Base-by-base conservation (phyloP, 1,140 invertebrate genomes). In the Micrasema longulum region DNA sequence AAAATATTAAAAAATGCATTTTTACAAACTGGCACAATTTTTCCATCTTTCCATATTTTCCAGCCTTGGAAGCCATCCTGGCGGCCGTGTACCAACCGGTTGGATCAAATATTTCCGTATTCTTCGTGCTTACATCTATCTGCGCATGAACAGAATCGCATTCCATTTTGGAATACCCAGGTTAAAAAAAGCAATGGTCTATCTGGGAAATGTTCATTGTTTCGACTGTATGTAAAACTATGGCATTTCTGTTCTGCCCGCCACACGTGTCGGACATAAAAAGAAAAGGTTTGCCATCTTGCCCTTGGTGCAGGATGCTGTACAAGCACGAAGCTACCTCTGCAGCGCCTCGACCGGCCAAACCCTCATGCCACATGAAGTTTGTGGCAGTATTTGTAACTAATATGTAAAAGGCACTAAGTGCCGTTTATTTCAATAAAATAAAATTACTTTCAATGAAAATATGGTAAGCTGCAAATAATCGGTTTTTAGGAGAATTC, bases 141-240 rank as follows among this genome's bases (percentile, higher is more conserved):
- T 47, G 45, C 45, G 45, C 45, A 47, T 47, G 45, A 47, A 47
- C 45, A 47, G 45, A 47, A 47, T 47, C 45, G 45, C 45, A 47
- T 47, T 47, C 45, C 45, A 47, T 47, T 47, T 47, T 3, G 45
- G 45, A 47, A 47, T 47, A 11, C 45, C 45, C 45, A n/a, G 45
- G 45, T 47, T 47, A 3, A 47, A 47, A 47, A 47, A 47, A 47
- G 18, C 45, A 47, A 47, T 47, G 45, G 45, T 47, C 45, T 47
- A 47, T 47, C 18, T 47, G 45, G n/a, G 45, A 11, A 47, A 47
- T 47, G 18, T 47, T 18, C 45, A 47, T 47, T 5, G 45, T 47
- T 47, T 18, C 11, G 2, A 47, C 18, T 47, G n/a, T 11, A 47
- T 47, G 45, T 47, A 47, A 18, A 47, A 47, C 45, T 47, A 47